A percentile compares a stretch with the other conserved stretches of the same genome.
phyloP scores from a whole-genome alignment of 2,113 vertebrate genomes.

The Ochotona curzoniae region DNA sequence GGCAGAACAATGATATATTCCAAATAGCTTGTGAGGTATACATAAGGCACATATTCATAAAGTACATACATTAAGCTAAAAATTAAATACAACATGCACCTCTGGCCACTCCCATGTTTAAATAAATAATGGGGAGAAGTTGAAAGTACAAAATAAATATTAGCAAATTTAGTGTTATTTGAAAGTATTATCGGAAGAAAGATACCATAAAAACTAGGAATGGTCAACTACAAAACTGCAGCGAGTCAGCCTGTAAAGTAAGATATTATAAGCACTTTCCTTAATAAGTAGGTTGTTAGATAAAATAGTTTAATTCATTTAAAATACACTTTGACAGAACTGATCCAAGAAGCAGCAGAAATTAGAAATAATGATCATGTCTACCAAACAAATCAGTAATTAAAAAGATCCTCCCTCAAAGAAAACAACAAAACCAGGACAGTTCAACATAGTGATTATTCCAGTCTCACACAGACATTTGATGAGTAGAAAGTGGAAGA shows the following conservation, averaged over 20 bases:
- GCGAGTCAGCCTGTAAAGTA: too few relatives aligned
- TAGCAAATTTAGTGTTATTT: not conserved
- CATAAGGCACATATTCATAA: not conserved
- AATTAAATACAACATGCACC: not conserved
- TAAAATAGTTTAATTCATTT: not conserved
- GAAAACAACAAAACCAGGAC: not conserved
- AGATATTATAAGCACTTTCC: not conserved
- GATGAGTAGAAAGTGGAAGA: not conserved
- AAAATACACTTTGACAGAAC: not conserved
- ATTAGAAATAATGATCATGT: not conserved
- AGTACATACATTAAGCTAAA: not conserved
- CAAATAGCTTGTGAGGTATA: not conserved
- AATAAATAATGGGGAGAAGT: not conserved
- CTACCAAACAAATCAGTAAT: not conserved
- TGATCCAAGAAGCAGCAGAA: slow-evolving; percentile 39
- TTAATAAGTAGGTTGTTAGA: not conserved
- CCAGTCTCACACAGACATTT: not conserved
- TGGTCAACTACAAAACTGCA: not conserved
- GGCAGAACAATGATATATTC: not conserved
- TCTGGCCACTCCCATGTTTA: not conserved
- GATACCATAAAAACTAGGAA: not conserved
- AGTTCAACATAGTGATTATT: not conserved
- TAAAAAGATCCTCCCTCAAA: not conserved
- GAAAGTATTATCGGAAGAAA: not conserved
- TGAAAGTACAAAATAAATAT: not conserved